Percentiles rank a stretch among this genome's conserved stretches.
Evolutionary conservation across 2,888 invertebrate species (phyloP).

Genomic region (Chaitophorus viminalis): DNA sequence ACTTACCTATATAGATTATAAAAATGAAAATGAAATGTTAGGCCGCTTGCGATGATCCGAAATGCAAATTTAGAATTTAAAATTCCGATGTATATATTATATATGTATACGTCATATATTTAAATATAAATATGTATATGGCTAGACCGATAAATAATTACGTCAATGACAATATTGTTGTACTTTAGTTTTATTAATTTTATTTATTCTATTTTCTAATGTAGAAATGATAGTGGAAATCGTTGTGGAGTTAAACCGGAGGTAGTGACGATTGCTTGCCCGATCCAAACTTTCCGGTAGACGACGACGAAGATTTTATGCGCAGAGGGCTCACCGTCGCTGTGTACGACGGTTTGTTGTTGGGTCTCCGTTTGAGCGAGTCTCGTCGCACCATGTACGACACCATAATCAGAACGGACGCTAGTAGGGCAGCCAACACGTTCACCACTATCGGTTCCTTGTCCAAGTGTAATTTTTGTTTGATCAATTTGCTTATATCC

Average conservation of each 20-base stretch:
- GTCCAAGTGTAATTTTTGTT: slow-evolving; percentile 42
- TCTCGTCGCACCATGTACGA: slow-evolving; percentile 52
- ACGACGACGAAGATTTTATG: slow-evolving; percentile 41
- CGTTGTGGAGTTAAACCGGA: slow-evolving; percentile 33
- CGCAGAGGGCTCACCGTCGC: slow-evolving; percentile 48
- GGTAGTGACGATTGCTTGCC: slow-evolving; percentile 41
- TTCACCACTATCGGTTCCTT: slow-evolving; percentile 48
- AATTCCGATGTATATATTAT: not conserved
- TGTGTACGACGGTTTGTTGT: slow-evolving; percentile 30
- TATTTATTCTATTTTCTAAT: not conserved
- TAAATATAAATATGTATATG: not conserved
- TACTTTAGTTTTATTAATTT: slow-evolving; percentile 38
- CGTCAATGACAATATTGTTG: slow-evolving; percentile 22
- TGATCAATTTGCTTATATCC: slow-evolving; percentile 22
- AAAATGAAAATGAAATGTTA: slow-evolving; percentile 1
- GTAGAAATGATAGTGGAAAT: slow-evolving; percentile 22
- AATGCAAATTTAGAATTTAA: slow-evolving; percentile 27
- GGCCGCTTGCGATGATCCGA: not conserved
- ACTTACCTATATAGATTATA: not conserved
- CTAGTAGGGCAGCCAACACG: slow-evolving; percentile 24
- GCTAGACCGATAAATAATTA: not conserved
- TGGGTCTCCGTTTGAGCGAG: slow-evolving; percentile 35
- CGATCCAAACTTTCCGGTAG: slow-evolving; percentile 51
- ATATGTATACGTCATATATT: too few species aligned
- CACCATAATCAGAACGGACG: slow-evolving; percentile 13